Base-by-base conservation (phyloP, 2,113 vertebrate species). In the Ctenodactylus gundi region DNA sequence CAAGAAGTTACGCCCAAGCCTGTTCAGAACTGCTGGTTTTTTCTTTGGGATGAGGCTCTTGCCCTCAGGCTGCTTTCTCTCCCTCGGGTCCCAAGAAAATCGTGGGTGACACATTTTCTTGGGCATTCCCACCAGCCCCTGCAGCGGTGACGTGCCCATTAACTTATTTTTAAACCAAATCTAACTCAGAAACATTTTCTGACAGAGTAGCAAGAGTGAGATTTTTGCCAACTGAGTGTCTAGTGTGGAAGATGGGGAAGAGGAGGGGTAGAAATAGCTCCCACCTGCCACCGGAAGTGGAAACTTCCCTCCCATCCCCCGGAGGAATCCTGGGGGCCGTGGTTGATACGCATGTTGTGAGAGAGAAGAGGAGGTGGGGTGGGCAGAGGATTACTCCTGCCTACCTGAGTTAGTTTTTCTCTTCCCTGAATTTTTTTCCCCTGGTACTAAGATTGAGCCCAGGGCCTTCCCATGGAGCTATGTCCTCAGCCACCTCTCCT, bases 271-370 rank as follows among this genome's bases (percentile, higher is more conserved):
- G 53, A 17, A 75, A 21, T n/a, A 57, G 34, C 53, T 62, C 36
- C 34, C 31, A 36, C 1, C 2, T 3, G 62, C 64, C 29, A 60
- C 10, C 51, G n/a, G 49, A 85, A 21, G n/a, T 82, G 12, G 34
- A 55, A n/a, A 10, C 14, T 75, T 78, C 73, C 29, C 13, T 46
- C 55, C 0, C 4, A 6, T 2, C 41, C 31, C 15, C 12, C 65
- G 21, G 34, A 18, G 21, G 12, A 49, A 31, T 84, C 21, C 39
- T 17, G 29, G 49, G 7, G 39, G 21, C 76, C 17, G 2, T 44
- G 23, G 23, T n/a, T 68, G 68, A 2, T 18, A 7, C 5, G 4
- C 0, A 6, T 4, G 29, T n/a, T n/a, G 8, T 18, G 53, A 18
- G 55, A 58, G 4, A 13, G 53, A 80, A 51, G 51, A 82, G 81